Base-by-base conservation (phyloP, 1,140 invertebrate genomes). In the Druon quercuslanigerum region DNA sequence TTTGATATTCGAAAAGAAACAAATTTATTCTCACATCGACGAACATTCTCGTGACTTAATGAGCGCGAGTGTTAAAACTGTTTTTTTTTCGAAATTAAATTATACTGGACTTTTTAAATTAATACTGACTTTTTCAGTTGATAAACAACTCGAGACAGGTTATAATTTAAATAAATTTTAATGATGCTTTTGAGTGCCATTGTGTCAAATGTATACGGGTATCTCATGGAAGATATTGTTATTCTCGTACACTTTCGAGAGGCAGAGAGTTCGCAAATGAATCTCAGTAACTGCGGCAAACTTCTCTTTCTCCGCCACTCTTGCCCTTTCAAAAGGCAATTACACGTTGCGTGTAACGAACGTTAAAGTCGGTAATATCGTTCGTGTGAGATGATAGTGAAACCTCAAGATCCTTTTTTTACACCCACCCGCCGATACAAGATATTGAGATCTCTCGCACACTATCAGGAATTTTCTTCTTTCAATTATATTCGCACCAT, bases 1-100 rank as follows among this genome's bases (percentile, higher is more conserved):
- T 87, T 87, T 86, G 84, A 86, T 87, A 87, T 85, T 86, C 77
- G 86, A 85, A 85, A 84, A 82, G 84, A 83, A 87, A 87, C 85
- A 83, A 85, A 85, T 83, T 79, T 71, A 76, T 66, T 77, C 51
- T 76, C 77, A 81, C 82, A 80, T 81, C 79, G 78, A n/a, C 74
- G 84, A 77, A 70, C 78, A 73, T 76, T 79, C 14, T 4, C 17
- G 40, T 73, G 50, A 51, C 52, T 73, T 19, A 54, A 52, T 7
- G 20, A 33, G 51, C 33, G 51, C 8, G 2, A 51, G 25, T 33
- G 25, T 33, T 33, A 3, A 5, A 33, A 33, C 5, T 33, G 5
- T 33, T 33, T 33, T 33, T 33, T 33, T 33, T 33, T 5, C 25
- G 4, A 33, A 33, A 5, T 33, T 33, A 33, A 3, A 33, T 33